These are phyloP conservation scores for Drosophila sp. DNA, from an alignment of 1,140 invertebrate species.

Conservation along the genomic window DNA sequence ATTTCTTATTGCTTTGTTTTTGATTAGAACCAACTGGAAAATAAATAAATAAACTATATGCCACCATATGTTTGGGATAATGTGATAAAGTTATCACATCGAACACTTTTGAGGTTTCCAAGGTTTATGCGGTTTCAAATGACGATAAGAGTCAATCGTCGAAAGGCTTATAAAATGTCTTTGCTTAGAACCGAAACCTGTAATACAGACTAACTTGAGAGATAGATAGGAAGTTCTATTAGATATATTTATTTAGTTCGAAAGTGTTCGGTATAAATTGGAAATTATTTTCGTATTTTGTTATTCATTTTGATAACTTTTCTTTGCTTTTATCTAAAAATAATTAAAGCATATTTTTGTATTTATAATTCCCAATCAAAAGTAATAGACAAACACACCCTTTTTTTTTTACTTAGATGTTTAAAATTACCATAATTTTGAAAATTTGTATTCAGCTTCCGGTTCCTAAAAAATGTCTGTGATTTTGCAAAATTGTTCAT, in stretches of 20 bases:
- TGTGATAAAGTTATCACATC: conserved; percentile 6
- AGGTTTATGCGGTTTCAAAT: conserved; percentile 1
- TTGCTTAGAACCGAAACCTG: not conserved
- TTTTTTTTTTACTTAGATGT: too few relatives aligned
- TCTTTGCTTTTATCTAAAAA: too few relatives aligned
- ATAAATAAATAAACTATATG: conserved; percentile 3
- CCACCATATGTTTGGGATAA: conserved; percentile 3
- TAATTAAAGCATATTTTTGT: too few relatives aligned
- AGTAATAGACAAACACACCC: too few relatives aligned
- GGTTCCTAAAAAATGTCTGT: not conserved
- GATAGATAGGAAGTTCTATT: not conserved
- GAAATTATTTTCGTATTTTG: too few relatives aligned
- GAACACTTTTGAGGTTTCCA: conserved; percentile 11
- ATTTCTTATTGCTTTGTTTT: not conserved
- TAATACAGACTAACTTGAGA: not conserved
- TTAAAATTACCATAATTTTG: too few relatives aligned
- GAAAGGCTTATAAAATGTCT: not conserved
- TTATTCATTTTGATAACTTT: too few relatives aligned
- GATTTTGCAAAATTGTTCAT: not conserved
- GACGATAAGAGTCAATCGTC: not conserved
- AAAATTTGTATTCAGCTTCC: not conserved
- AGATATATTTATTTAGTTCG: too few relatives aligned
- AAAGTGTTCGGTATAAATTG: too few relatives aligned
- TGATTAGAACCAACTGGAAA: not conserved
- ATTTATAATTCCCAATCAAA: too few relatives aligned